These are phyloP conservation scores for Hippocampus zosterae DNA, from an alignment of 2,113 vertebrate species.

Conservation along the genomic window DNA sequence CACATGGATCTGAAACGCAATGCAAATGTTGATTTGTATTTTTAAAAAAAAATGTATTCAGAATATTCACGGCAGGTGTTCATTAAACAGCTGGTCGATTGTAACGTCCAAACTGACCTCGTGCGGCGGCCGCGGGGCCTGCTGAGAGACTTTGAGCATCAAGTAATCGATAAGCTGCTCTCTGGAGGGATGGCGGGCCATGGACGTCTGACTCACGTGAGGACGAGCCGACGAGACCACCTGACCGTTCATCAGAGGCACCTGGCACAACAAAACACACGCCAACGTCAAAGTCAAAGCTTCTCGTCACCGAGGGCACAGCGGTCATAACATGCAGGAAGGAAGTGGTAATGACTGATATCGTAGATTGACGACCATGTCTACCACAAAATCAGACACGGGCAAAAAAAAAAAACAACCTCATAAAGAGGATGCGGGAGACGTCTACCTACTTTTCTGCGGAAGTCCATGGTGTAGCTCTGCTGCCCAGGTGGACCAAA, in stretches of 20 bases:
- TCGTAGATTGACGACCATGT: neutral
- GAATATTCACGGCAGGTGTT: neutral
- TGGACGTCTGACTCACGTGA: constrained; percentile 76
- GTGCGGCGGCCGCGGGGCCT: constrained; percentile 73
- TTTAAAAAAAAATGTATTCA: too few relatives aligned
- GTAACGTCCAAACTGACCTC: constrained; percentile 69
- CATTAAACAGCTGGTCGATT: neutral
- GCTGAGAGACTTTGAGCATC: constrained; percentile 93
- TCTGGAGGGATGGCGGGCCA: constrained; percentile 90
- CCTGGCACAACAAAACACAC: constrained; percentile 60
- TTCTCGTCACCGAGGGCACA: neutral
- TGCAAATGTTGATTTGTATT: neutral
- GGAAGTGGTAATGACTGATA: neutral
- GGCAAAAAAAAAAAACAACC: too few relatives aligned
- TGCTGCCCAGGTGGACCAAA: constrained; percentile 80
- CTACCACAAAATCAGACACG: neutral
- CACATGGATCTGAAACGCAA: constrained; percentile 81
- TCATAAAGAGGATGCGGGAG: neutral
- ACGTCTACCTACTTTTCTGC: constrained; percentile 80
- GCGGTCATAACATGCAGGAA: neutral
- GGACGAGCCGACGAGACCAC: constrained; percentile 81
- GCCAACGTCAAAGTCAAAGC: neutral
- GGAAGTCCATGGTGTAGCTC: constrained; percentile 78
- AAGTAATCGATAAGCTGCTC: constrained; percentile 96
- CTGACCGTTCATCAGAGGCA: constrained; percentile 95